Evolutionary conservation across 2,113 vertebrate genomes (phyloP).

Genomic region (Bubalus kerabau): DNA sequence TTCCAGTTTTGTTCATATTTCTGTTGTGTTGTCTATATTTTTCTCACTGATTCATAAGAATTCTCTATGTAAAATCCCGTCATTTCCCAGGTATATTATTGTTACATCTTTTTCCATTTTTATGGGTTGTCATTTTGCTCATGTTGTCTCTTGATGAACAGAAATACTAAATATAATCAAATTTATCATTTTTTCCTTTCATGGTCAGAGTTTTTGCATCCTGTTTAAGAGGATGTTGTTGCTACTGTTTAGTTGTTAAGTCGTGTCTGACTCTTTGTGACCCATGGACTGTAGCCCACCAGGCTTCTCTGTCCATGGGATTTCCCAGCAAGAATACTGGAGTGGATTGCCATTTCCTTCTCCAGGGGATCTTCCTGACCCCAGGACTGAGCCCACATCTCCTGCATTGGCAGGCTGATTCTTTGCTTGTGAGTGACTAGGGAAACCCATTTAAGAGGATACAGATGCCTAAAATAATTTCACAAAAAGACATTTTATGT

Average conservation of each 20-base stretch:
- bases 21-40: neutral
- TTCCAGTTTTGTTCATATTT: neutral
- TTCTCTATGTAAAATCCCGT: neutral
- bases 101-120: neutral
- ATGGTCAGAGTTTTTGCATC: neutral
- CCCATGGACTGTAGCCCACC: neutral
- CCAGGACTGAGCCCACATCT: neutral
- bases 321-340: neutral
- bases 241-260: neutral
- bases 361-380: neutral
- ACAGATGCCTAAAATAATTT: conserved; percentile 8
- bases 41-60: neutral
- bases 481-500: neutral
- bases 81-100: neutral
- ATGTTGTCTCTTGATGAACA: neutral
- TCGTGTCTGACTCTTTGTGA: neutral
- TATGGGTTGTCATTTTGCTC: neutral
- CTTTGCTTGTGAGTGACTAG: neutral
- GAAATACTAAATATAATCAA: conserved; percentile 19
- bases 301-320: neutral
- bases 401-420: neutral
- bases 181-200: neutral
- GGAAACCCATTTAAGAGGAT: neutral
- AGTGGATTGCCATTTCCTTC: neutral
- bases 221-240: neutral